phyloP scores from a whole-genome alignment of 2,797 vertebrate genomes.

The Aeoliscus strigatus region DNA sequence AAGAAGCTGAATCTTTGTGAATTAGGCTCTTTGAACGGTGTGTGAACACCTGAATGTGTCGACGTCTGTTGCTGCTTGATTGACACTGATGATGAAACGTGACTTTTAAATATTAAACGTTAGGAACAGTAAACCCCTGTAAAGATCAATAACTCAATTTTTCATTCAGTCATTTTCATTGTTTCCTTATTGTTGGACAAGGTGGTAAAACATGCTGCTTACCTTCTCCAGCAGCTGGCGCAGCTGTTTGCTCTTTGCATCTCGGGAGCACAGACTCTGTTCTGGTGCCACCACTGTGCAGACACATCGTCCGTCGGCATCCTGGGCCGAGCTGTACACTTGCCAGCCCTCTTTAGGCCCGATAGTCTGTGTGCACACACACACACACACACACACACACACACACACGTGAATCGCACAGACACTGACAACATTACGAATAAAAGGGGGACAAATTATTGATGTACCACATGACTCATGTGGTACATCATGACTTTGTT shows the following conservation, averaged over 20 bases:
- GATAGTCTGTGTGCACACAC: slow-evolving; percentile 79
- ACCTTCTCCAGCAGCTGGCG: slow-evolving; percentile 96
- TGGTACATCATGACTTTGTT: too few species aligned
- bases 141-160: too few species aligned
- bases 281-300: slow-evolving; percentile 97
- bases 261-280: slow-evolving; percentile 93
- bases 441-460: too few species aligned
- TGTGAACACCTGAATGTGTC: slow-evolving; percentile 9
- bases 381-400: slow-evolving; percentile 12
- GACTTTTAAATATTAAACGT: too few species aligned
- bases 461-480: background rate
- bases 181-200: too few species aligned
- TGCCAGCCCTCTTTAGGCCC: slow-evolving; percentile 98
- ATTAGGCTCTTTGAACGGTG: too few species aligned
- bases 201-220: slow-evolving; percentile 26
- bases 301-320: slow-evolving; percentile 94
- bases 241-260: slow-evolving; percentile 95
- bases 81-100: slow-evolving; percentile 11
- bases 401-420: background rate
- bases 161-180: too few species aligned
- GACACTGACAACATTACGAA: too few species aligned
- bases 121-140: background rate
- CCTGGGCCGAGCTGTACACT: slow-evolving; percentile 96
- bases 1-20: too few species aligned
- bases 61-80: slow-evolving; percentile 10